Conservation (phyloP, 2,797 vertebrate genomes). For the Coilia nasus region DNA sequence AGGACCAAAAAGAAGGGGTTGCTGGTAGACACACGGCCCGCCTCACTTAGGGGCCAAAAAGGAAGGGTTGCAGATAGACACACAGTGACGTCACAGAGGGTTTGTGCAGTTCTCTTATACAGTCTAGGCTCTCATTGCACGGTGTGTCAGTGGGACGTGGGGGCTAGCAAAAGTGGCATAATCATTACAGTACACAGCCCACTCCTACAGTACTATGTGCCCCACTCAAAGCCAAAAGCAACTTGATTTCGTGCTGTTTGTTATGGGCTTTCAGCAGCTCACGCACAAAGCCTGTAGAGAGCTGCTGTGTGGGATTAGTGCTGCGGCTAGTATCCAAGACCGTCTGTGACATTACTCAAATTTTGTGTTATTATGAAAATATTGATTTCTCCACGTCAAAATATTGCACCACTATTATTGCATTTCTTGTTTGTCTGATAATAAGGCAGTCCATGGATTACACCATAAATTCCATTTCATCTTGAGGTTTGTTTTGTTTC, state of each 20-base stretch:
- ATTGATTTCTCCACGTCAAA: neutral
- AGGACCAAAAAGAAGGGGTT: conserved; percentile 62
- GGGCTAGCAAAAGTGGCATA: too few species aligned
- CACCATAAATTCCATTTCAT: neutral
- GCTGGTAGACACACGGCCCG: conserved; percentile 77
- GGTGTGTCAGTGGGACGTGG: too few species aligned
- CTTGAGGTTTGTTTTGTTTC: neutral
- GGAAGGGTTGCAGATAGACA: too few species aligned
- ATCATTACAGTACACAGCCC: too few species aligned
- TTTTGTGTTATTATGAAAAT: neutral
- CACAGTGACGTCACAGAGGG: too few species aligned
- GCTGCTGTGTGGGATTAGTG: neutral
- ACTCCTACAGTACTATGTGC: too few species aligned
- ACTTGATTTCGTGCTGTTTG: neutral
- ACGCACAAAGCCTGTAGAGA: neutral
- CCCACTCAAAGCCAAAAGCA: neutral
- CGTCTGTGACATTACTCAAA: neutral
- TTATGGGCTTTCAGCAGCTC: neutral
- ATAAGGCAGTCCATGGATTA: neutral
- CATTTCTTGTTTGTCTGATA: neutral
- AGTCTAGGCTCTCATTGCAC: too few species aligned
- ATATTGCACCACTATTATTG: neutral
- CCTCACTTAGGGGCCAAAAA: too few species aligned
- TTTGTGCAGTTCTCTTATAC: too few species aligned
- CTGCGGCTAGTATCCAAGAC: neutral